A percentile compares a stretch with the other conserved stretches of the same genome.
phyloP scores from a whole-genome alignment of 2,797 vertebrate genomes.

The Sebastes steindachneri region DNA sequence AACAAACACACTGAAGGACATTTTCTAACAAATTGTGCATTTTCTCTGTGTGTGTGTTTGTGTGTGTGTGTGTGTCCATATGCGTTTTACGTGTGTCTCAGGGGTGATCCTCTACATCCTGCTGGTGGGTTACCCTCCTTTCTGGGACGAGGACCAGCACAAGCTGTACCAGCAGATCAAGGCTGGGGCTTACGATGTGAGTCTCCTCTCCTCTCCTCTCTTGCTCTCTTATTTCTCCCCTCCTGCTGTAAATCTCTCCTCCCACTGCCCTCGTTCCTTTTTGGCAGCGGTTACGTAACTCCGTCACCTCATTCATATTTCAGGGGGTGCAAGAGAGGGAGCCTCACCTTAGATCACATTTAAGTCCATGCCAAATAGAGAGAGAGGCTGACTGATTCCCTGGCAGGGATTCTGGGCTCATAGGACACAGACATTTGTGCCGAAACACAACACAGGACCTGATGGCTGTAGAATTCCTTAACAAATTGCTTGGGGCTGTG shows the following conservation, averaged over 20 bases:
- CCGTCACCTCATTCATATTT: constrained; percentile 75
- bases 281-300: constrained; percentile 64
- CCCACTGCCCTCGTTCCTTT: constrained; percentile 50
- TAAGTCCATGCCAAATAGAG: constrained; percentile 24
- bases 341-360: constrained; percentile 51
- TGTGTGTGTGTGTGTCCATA: constrained; percentile 46
- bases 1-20: neutral
- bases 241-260: constrained; percentile 16
- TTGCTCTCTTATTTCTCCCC: neutral
- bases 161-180: constrained; percentile 99
- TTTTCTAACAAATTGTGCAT: neutral
- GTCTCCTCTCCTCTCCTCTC: constrained; percentile 72
- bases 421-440: constrained; percentile 32
- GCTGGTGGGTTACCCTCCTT: constrained; percentile 97
- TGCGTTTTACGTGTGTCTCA: constrained; percentile 73
- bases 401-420: constrained; percentile 44
- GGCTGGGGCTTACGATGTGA: constrained; percentile 96
- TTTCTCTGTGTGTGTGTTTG: constrained; percentile 46
- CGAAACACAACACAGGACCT: constrained; percentile 29
- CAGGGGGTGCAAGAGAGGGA: constrained; percentile 53
- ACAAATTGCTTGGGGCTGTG: constrained; percentile 17
- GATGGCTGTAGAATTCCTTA: constrained; percentile 16
- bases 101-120: constrained; percentile 98
- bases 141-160: constrained; percentile 99
- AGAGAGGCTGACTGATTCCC: constrained; percentile 11